phyloP scores from a whole-genome alignment of 2,113 vertebrate species.

The Mobula hypostoma region DNA sequence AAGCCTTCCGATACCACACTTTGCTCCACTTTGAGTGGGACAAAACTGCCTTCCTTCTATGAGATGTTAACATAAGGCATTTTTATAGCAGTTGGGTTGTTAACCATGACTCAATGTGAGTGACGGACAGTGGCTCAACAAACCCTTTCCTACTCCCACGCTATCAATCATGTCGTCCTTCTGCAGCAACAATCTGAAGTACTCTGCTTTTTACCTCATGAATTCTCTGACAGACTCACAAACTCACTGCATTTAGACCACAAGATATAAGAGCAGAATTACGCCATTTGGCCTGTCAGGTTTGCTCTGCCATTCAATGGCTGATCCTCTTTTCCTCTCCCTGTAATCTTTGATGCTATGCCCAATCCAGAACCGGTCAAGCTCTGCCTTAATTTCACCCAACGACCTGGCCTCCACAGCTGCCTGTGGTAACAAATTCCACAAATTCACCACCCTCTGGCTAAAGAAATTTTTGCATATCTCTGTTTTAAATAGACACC shows the following conservation, averaged over 20 bases:
- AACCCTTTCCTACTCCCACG: background rate
- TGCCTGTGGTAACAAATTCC: too few species aligned
- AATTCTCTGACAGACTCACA: background rate
- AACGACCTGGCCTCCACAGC: too few species aligned
- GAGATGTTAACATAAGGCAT: background rate
- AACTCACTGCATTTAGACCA: background rate
- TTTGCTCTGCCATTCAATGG: too few species aligned
- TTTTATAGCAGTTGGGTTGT: background rate
- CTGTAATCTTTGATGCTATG: too few species aligned
- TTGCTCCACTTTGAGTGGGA: background rate
- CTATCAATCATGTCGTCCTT: background rate
- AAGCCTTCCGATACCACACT: background rate
- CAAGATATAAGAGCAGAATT: too few species aligned
- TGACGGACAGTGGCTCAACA: conserved; percentile 15
- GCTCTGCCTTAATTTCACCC: too few species aligned
- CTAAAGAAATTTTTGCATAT: too few species aligned
- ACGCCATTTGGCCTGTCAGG: too few species aligned
- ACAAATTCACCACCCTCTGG: too few species aligned
- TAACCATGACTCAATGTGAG: background rate
- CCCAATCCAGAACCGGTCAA: too few species aligned
- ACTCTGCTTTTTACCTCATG: background rate
- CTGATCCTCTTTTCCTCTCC: too few species aligned
- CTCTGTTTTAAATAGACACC: too few species aligned
- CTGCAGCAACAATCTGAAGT: background rate
- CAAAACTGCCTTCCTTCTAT: background rate